These are phyloP conservation scores for Drosophila emarginata DNA, from an alignment of 2,888 invertebrate genomes.

Conservation along the genomic window DNA sequence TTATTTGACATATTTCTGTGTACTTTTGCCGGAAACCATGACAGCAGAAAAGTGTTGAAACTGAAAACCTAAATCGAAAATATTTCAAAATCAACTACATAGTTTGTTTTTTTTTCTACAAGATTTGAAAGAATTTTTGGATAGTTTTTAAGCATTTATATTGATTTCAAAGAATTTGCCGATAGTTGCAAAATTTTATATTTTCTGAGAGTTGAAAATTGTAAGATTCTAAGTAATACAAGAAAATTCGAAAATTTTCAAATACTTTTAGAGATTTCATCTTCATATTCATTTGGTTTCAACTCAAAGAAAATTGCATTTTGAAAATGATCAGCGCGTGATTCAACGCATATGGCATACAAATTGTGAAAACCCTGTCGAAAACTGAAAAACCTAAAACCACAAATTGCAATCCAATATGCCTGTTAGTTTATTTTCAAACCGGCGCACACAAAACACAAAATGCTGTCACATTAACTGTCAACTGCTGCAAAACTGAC, in stretches of 20 bases:
- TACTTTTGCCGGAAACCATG: background rate
- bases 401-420: conserved; percentile 68
- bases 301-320: background rate
- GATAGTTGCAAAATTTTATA: no score
- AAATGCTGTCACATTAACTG: conserved; percentile 77
- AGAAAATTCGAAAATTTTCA: no score
- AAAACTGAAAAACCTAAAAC: background rate
- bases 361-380: background rate
- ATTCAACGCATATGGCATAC: background rate
- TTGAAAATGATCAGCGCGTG: background rate
- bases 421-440: conserved; percentile 74
- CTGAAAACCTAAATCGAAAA: background rate
- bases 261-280: no score
- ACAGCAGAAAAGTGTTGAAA: background rate
- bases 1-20: conserved; percentile 1
- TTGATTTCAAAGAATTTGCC: no score
- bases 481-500: conserved; percentile 79
- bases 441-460: conserved; percentile 59
- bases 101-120: background rate
- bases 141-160: no score
- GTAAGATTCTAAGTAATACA: no score
- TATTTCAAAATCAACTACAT: conserved; percentile 1
- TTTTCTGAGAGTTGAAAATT: no score
- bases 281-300: background rate
- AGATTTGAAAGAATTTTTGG: background rate